These are phyloP conservation scores for Cheilosia urbana DNA, from an alignment of 2,888 invertebrate species.

Conservation along the genomic window DNA sequence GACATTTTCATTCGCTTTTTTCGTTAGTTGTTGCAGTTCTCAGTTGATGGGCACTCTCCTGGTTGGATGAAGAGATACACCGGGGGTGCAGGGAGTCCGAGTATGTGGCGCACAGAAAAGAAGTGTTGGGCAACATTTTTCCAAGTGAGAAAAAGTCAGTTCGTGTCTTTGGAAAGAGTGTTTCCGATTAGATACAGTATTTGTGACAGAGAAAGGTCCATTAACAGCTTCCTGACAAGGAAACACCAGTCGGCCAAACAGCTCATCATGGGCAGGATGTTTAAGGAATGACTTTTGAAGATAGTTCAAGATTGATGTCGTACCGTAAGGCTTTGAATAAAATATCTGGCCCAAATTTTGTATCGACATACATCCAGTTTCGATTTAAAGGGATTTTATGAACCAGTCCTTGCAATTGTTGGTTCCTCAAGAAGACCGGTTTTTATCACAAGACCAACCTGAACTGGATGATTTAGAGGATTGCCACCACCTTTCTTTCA, in stretches of 20 bases:
- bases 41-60: slow-evolving; percentile 23
- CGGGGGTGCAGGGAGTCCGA: neutral
- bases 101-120: slow-evolving; percentile 4
- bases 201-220: neutral
- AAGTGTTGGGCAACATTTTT: slow-evolving; percentile 61
- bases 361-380: too few species aligned
- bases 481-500: neutral
- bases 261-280: neutral
- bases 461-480: too few species aligned
- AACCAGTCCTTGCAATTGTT: too few species aligned
- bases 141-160: slow-evolving; percentile 63
- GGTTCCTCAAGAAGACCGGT: too few species aligned
- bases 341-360: too few species aligned
- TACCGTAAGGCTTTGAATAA: too few species aligned
- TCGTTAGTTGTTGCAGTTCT: slow-evolving; percentile 24
- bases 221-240: neutral
- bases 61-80: slow-evolving; percentile 3
- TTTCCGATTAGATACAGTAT: slow-evolving; percentile 6
- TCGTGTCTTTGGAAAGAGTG: slow-evolving; percentile 2
- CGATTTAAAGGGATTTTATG: too few species aligned
- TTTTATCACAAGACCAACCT: too few species aligned
- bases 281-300: too few species aligned
- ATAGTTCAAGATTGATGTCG: too few species aligned
- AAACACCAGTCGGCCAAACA: neutral
- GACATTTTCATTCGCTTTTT: slow-evolving; percentile 29